Evolutionary conservation across 1,140 invertebrate species (phyloP).

Genomic region (Anthonomus grandis): DNA sequence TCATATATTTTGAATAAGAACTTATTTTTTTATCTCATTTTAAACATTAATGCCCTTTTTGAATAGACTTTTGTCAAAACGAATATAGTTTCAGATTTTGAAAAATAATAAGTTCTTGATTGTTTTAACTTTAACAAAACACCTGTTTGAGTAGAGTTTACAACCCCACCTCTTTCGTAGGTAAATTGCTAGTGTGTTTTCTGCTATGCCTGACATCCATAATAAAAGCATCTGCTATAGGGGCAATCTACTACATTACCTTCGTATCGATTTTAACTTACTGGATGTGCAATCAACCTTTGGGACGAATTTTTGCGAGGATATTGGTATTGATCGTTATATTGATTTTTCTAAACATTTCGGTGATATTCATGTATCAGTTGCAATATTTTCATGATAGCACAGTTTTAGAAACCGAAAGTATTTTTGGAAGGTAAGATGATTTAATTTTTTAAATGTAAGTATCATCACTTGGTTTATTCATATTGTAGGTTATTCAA

Average conservation of each 20-base stretch:
- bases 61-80: too few relatives aligned
- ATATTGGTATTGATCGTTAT: not conserved
- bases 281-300: slow-evolving; percentile 7
- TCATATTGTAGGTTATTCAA: slow-evolving; percentile 21
- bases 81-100: too few relatives aligned
- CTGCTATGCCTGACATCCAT: slow-evolving; percentile 10
- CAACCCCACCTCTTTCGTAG: too few relatives aligned
- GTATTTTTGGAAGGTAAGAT: slow-evolving; percentile 12
- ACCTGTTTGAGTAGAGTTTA: too few relatives aligned
- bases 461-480: too few relatives aligned
- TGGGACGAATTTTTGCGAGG: slow-evolving; percentile 7
- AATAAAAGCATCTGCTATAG: slow-evolving; percentile 2
- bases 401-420: not conserved
- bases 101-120: too few relatives aligned
- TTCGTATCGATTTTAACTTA: slow-evolving; percentile 18
- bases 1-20: too few relatives aligned
- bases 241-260: slow-evolving; percentile 14
- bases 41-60: too few relatives aligned
- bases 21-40: too few relatives aligned
- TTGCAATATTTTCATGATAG: slow-evolving; percentile 16
- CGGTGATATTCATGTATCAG: slow-evolving; percentile 10
- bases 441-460: too few relatives aligned
- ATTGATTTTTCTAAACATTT: slow-evolving; percentile 15
- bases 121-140: too few relatives aligned
- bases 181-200: slow-evolving; percentile 7